Conservation (phyloP, 2,113 vertebrate species). For the Noctilio leporinus region DNA sequence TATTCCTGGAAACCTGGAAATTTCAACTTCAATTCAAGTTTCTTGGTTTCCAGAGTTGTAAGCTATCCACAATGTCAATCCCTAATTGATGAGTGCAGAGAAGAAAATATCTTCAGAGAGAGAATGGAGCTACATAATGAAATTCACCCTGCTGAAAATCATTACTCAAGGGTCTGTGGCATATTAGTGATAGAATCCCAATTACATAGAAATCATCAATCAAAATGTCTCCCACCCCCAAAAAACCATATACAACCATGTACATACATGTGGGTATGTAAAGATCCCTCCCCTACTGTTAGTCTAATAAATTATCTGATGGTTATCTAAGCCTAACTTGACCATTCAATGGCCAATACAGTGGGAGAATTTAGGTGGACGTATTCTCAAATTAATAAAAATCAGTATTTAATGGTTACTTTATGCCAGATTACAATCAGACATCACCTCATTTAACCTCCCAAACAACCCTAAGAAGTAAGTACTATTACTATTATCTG, state of each 20-base stretch:
- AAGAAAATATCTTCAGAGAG: background rate
- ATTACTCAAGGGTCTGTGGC: background rate
- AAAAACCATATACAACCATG: background rate
- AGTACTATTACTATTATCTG: background rate
- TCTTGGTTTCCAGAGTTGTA: background rate
- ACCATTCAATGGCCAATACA: background rate
- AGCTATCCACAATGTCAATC: background rate
- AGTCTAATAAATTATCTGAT: background rate
- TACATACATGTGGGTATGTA: background rate
- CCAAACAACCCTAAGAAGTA: background rate
- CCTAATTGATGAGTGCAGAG: background rate
- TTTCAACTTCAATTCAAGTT: too few species aligned
- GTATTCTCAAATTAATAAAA: conserved; percentile 2
- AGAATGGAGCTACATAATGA: background rate
- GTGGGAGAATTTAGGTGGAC: background rate
- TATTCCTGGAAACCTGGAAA: too few species aligned
- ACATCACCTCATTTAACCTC: background rate
- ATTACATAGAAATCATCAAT: background rate
- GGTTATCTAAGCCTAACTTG: background rate
- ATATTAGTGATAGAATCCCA: background rate
- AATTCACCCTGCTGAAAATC: background rate
- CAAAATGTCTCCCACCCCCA: background rate
- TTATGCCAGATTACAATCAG: background rate
- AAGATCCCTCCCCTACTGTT: background rate
- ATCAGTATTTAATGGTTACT: background rate